phyloP scores from a whole-genome alignment of 2,797 vertebrate genomes.

The Aythya fuligula region DNA sequence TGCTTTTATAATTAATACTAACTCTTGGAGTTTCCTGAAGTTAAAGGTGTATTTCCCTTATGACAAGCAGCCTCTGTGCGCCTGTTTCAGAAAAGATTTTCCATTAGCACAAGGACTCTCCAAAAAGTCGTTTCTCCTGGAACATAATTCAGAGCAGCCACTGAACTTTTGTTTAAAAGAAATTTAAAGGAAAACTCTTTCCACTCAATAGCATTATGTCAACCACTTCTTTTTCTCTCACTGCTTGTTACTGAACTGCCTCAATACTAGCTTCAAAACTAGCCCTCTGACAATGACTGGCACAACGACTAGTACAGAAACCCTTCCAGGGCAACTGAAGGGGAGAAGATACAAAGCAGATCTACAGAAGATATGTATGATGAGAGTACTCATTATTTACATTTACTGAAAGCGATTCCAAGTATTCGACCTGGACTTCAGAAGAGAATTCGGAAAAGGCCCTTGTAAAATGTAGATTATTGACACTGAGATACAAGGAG shows the following conservation, averaged over 20 bases:
- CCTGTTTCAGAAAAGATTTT: background rate
- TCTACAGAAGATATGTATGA: background rate
- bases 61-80: fast-evolving
- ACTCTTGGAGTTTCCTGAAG: background rate
- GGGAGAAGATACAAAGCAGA: background rate
- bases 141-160: slow-evolving; percentile 4
- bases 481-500: background rate
- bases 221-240: background rate
- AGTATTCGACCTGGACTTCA: background rate
- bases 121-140: background rate
- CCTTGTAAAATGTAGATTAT: background rate
- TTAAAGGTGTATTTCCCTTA: background rate
- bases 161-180: slow-evolving; percentile 12
- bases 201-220: background rate
- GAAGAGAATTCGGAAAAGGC: background rate
- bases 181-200: background rate
- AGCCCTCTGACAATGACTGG: background rate
- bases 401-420: background rate
- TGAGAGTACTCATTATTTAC: background rate
- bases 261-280: background rate
- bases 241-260: background rate
- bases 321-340: background rate
- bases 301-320: background rate
- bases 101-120: background rate
- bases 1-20: background rate